phyloP scores from a whole-genome alignment of 92 coral and sea anemone species.

The Pocillopora meandrina region DNA sequence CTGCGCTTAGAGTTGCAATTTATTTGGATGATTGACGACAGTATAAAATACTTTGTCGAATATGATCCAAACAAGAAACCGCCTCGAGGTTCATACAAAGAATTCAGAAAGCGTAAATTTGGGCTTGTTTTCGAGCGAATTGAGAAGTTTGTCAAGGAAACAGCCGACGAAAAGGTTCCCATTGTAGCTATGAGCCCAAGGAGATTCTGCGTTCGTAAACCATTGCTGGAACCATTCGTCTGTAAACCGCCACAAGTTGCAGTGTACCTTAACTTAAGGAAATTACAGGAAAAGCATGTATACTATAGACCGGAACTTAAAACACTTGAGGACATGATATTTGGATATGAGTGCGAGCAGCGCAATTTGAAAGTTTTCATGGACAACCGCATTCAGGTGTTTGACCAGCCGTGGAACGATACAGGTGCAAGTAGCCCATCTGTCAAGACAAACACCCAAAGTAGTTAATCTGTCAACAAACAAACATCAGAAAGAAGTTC shows the following conservation, averaged over 20 bases:
- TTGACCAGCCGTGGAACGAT: constrained; percentile 7
- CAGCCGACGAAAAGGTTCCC: background rate
- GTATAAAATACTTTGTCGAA: constrained; percentile 46
- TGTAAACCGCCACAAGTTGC: constrained; percentile 33
- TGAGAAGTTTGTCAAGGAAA: constrained; percentile 10
- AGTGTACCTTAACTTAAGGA: constrained; percentile 45
- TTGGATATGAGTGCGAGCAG: constrained; percentile 50
- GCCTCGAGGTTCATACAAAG: background rate
- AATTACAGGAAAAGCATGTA: constrained; percentile 10
- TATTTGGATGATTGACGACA: constrained; percentile 66
- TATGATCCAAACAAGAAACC: too few species aligned
- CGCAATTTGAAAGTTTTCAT: constrained; percentile 45
- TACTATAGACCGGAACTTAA: constrained; percentile 52
- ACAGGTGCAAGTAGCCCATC: constrained; percentile 36
- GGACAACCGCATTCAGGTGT: constrained; percentile 22
- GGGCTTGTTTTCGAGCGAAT: constrained; percentile 32
- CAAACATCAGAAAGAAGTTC: too few species aligned
- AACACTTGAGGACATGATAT: constrained; percentile 36
- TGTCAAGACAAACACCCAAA: background rate
- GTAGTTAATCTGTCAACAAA: too few species aligned
- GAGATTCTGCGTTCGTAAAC: background rate
- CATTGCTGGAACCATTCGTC: background rate
- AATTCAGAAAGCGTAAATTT: constrained; percentile 13
- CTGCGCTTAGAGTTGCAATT: constrained; percentile 28
- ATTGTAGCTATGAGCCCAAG: constrained; percentile 64